Evolutionary conservation across 2,113 vertebrate genomes (phyloP).

Genomic region (Crotalus helleri): DNA sequence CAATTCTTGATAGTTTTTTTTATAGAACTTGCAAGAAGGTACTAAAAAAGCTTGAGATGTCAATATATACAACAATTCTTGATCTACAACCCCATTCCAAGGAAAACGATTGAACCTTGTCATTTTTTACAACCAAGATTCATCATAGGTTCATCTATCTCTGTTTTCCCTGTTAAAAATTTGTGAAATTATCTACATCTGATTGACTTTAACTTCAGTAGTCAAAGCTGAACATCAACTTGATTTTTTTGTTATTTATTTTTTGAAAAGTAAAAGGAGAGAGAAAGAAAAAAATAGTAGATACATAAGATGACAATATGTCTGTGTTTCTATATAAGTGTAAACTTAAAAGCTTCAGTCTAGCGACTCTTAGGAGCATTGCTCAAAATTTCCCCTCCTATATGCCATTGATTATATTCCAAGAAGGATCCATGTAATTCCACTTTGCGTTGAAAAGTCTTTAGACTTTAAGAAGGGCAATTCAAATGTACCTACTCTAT

Average conservation of each 20-base stretch:
- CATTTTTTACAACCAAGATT: background rate
- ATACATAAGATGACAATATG: background rate
- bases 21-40: background rate
- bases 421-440: background rate
- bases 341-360: background rate
- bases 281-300: background rate
- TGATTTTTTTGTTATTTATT: background rate
- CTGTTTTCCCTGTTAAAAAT: background rate
- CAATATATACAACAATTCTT: background rate
- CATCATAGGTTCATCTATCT: background rate
- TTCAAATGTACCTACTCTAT: background rate
- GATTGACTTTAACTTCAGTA: background rate
- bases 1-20: background rate
- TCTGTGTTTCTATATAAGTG: background rate
- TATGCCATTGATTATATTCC: too few species aligned
- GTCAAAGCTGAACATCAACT: background rate
- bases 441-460: background rate
- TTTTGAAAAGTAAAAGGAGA: background rate
- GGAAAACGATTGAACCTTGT: too few species aligned
- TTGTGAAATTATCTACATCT: background rate
- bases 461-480: background rate
- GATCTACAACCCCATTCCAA: too few species aligned
- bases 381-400: too few species aligned
- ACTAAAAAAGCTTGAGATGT: background rate
- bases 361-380: too few species aligned